Evolutionary conservation across 1,140 invertebrate genomes (phyloP), one percentile per base, ranked within the genome.

Genomic region (Carposina sasakii): DNA sequence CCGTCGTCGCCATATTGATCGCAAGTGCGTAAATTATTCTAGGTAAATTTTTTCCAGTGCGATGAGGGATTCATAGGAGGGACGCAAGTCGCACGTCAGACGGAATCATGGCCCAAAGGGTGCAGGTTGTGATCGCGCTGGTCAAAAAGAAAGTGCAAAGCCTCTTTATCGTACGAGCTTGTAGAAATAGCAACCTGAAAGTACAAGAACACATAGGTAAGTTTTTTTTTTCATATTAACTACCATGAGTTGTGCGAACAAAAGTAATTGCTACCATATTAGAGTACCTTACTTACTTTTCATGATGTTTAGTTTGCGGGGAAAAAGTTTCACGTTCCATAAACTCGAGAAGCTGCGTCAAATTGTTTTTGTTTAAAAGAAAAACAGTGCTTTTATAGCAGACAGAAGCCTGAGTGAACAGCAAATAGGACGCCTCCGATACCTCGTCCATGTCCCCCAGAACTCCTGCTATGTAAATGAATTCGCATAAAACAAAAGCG

Each of bases 371-470:
- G 24, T 71, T 73, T 0, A 67, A 43, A 28, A 75, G 44, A 23
- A 82, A 75, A 21, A 65, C 64, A 0, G 74, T 69, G 0, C 57
- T 56, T 41, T 82, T 82, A 16, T 72, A 72, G 52, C 78, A 82
- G 2, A 77, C 54, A 1, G 75, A 71, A 0, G 74, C 72, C 49
- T 78, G 72, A 5, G 77, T 81, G 31, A 81, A 79, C 2, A 81
- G 53, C 17, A 81, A 45, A 43, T 71, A 72, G 0, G 72, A 75
- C 0, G 70, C 74, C 37, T 79, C 76, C 2, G 76, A 77, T 3
- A 77, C 64, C 10, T 63, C 67, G 6, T 77, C 71, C 5, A 81
- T 50, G 23, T 81, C 65, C 2, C 74, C 76, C 69, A 68, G 76
- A 0, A 77, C 77, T 1, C 58, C 36, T 1, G 57, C 50, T 23